phyloP scores from a whole-genome alignment of 2,888 invertebrate genomes.

The Barypeithes pellucidus region DNA sequence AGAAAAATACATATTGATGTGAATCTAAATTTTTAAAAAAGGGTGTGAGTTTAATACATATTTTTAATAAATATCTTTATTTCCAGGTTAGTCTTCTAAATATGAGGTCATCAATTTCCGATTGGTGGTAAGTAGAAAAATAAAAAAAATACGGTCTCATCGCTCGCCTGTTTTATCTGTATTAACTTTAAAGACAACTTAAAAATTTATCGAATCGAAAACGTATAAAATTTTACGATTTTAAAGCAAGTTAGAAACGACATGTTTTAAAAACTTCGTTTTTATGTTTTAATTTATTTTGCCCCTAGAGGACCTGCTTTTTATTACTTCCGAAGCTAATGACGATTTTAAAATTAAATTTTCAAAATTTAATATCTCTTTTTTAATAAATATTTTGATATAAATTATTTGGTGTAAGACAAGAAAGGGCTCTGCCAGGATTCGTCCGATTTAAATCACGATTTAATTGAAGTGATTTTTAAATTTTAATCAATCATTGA shows the following conservation, averaged over 20 bases:
- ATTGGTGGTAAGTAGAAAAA: slow-evolving; percentile 2
- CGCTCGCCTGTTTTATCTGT: neutral
- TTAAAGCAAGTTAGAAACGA: neutral
- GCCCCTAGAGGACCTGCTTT: neutral
- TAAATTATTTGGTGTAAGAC: no score
- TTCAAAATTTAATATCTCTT: neutral
- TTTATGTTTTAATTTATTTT: slow-evolving; percentile 4
- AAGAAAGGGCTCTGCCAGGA: no score
- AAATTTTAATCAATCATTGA: no score
- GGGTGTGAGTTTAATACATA: no score
- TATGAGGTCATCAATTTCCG: neutral
- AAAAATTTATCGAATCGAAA: neutral
- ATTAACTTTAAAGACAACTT: neutral
- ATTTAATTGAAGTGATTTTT: no score
- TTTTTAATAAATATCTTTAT: neutral
- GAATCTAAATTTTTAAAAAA: no score
- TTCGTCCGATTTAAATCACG: no score
- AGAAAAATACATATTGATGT: no score
- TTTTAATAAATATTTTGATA: no score
- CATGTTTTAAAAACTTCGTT: neutral
- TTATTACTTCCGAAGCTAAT: neutral
- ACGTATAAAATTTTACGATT: slow-evolving; percentile 1
- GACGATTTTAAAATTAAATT: neutral
- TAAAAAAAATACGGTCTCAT: neutral
- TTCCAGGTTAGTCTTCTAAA: slow-evolving; percentile 4